Base-by-base conservation (phyloP, 2,888 invertebrate species). In the Ganaspis brasiliensis region DNA sequence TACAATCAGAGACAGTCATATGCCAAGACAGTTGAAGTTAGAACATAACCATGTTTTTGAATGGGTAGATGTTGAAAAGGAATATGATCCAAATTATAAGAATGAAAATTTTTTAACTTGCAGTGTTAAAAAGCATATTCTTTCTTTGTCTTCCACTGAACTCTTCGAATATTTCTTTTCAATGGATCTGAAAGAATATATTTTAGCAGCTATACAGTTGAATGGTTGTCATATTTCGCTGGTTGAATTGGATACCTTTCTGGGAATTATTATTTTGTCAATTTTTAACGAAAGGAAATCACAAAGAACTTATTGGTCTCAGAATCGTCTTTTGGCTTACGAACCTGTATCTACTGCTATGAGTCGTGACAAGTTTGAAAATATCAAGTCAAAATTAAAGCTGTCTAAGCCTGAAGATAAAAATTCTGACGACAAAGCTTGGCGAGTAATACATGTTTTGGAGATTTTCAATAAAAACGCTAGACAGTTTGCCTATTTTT, bases 381-480 rank as follows among this genome's bases (percentile, higher is more conserved):
- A 45, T 45, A 45, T 45, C 14, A 45, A 45, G 14, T 45, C 45
- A 12, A 45, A 45, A n/a, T 14, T 45, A 14, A 45, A 45, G 45
- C 45, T 45, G 31, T 31, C 31, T 31, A 56, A 56, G 19, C 56
- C 56, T 19, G 19, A 9, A 6, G 56, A 56, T 56, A 8, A 56
- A 56, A 21, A 24, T 19, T 14, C 19, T 56, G 9, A 24, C 19
- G 19, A 19, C 19, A 56, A 16, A 56, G 31, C 14, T 59, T 59
- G n/a, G 59, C 59, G 59, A 21, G 71, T 80, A 67, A 57, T 73
- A 24, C 74, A 75, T 12, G 16, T 77, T 73, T 21, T 78, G 21
- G 56, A 77, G 63, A 72, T 80, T 73, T 80, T 78, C 10, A 75
- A 73, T n/a, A 76, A 72, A 57, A 78, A 80, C 57, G 40, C 21